Conservation (phyloP, 2,113 vertebrate species). For the Todiramphus chloris region DNA sequence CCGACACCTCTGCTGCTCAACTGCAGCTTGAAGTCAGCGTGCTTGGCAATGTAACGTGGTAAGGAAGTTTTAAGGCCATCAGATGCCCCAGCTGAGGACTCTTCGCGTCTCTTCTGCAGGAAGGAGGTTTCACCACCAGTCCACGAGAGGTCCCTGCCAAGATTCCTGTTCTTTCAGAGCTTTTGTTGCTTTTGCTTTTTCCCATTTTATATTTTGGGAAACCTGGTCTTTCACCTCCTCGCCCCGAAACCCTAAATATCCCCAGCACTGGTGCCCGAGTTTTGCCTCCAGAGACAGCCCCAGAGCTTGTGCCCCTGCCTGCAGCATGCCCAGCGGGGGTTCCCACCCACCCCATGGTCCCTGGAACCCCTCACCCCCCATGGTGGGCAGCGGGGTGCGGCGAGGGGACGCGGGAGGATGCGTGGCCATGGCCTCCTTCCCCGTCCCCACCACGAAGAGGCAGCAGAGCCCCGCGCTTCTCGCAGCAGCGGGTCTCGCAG, state of each 20-base stretch:
- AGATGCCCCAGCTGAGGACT: background rate
- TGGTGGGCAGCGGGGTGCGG: background rate
- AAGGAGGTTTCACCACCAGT: background rate
- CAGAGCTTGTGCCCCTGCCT: background rate
- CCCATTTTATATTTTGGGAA: no score
- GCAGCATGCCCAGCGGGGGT: background rate
- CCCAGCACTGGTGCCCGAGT: rapidly evolving
- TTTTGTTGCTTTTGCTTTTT: background rate
- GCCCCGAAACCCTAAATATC: rapidly evolving
- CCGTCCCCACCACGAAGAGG: background rate
- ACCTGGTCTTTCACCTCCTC: background rate
- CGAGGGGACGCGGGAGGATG: background rate
- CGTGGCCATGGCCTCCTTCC: background rate
- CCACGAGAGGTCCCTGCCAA: rapidly evolving
- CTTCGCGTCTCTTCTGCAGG: rapidly evolving
- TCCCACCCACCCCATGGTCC: no score
- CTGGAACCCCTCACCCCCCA: background rate
- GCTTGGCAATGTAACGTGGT: rapidly evolving
- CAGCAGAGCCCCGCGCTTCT: conserved; percentile 20
- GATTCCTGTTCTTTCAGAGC: rapidly evolving
- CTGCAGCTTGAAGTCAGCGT: rapidly evolving
- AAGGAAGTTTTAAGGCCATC: no score
- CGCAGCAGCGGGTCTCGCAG: rapidly evolving
- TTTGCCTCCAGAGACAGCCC: background rate
- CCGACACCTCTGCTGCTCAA: rapidly evolving